Evolutionary conservation across 2,888 invertebrate species (phyloP).

Genomic region (Agrochola lota): DNA sequence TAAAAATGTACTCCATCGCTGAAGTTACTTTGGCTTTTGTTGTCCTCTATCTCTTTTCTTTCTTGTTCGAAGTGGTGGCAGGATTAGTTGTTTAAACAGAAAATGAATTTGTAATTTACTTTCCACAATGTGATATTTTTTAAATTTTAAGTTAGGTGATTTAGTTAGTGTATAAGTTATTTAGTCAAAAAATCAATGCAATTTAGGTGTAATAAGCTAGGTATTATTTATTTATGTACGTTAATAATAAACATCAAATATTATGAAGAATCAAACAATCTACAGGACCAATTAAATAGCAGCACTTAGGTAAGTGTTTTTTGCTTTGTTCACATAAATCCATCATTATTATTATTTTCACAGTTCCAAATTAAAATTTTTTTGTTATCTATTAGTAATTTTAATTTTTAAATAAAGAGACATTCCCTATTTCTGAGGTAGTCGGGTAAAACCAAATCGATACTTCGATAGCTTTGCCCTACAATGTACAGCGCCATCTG

Average conservation of each 20-base stretch:
- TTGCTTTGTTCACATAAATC: background rate
- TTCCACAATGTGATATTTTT: constrained; percentile 85
- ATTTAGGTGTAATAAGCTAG: constrained; percentile 69
- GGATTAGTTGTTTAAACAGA: constrained; percentile 82
- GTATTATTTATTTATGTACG: constrained; percentile 60
- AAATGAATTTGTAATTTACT: constrained; percentile 64
- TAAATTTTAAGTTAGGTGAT: constrained; percentile 64
- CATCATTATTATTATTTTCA: background rate
- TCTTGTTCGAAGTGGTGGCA: constrained; percentile 87
- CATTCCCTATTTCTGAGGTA: background rate
- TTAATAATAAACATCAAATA: constrained; percentile 38
- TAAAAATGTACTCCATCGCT: constrained; percentile 88
- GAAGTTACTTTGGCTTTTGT: constrained; percentile 87
- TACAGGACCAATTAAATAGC: constrained; percentile 34
- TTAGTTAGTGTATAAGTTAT: constrained; percentile 76
- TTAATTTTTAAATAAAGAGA: background rate
- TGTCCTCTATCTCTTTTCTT: constrained; percentile 87
- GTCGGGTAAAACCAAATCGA: background rate
- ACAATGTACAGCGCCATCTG: constrained; percentile 49
- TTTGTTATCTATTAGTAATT: background rate
- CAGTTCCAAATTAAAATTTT: background rate
- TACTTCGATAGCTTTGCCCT: background rate
- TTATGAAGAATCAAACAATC: constrained; percentile 38
- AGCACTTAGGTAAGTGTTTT: constrained; percentile 56
- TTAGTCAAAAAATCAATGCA: constrained; percentile 86